phyloP scores from a whole-genome alignment of 2,113 vertebrate genomes.

The Phoenicopterus ruber region DNA sequence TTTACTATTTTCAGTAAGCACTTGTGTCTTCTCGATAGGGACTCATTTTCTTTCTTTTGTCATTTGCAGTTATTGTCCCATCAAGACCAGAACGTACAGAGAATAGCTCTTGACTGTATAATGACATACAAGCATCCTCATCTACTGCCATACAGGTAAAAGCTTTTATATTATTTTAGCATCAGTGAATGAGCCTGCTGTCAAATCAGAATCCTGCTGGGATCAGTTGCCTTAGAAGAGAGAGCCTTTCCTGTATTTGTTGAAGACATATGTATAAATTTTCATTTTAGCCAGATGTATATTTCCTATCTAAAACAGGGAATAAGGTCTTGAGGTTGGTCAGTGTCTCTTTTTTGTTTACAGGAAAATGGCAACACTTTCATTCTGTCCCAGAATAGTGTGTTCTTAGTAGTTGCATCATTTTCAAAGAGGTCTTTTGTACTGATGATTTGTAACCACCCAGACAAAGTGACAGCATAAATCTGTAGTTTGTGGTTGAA shows the following conservation, averaged over 20 bases:
- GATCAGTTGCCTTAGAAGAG: background rate
- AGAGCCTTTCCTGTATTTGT: background rate
- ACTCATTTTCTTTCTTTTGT: slow-evolving; percentile 24
- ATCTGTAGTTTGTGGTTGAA: background rate
- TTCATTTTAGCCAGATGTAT: background rate
- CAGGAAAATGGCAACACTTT: background rate
- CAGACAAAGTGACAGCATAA: background rate
- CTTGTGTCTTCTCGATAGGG: background rate
- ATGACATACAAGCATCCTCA: slow-evolving; percentile 90
- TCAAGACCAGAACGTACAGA: slow-evolving; percentile 91
- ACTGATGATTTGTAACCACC: background rate
- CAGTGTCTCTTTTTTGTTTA: background rate
- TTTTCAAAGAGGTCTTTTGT: background rate
- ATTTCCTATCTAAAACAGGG: background rate
- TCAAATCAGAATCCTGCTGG: background rate
- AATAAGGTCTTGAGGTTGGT: background rate
- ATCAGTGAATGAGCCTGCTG: background rate
- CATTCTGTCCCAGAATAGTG: background rate
- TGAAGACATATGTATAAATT: background rate
- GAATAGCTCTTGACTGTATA: slow-evolving; percentile 87
- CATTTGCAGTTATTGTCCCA: slow-evolving; percentile 86
- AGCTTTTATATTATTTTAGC: background rate
- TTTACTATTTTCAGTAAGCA: background rate
- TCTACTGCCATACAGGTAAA: slow-evolving; percentile 90
- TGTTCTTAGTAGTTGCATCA: background rate